phyloP scores from a whole-genome alignment of 2,888 invertebrate genomes.

The Euzophera pinguis region DNA sequence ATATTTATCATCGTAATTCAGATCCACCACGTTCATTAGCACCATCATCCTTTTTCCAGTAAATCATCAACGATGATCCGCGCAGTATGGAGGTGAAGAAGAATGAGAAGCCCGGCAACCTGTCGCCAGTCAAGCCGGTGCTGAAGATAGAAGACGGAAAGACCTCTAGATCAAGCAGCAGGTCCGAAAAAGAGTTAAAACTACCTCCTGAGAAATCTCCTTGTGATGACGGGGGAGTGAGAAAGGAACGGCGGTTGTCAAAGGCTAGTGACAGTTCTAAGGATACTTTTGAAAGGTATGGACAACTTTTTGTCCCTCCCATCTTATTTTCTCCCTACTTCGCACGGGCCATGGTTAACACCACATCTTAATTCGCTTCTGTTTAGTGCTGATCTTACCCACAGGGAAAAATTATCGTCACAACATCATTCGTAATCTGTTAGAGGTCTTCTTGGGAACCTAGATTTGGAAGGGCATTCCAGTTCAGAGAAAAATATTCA shows the following conservation, averaged over 20 bases:
- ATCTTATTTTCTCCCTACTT: no score
- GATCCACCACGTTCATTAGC: background rate
- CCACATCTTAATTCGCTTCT: no score
- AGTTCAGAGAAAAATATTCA: no score
- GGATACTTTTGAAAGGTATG: conserved; percentile 66
- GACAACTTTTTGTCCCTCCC: background rate
- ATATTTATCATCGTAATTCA: no score
- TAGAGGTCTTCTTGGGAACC: no score
- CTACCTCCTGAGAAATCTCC: conserved; percentile 65
- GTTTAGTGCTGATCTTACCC: no score
- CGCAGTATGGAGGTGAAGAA: conserved; percentile 73
- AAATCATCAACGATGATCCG: conserved; percentile 49
- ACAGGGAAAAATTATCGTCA: no score
- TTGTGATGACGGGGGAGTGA: conserved; percentile 45
- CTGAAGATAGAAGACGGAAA: conserved; percentile 52
- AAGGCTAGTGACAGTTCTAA: conserved; percentile 60
- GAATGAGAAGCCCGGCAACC: conserved; percentile 65
- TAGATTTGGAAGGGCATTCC: no score
- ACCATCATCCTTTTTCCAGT: conserved; percentile 28
- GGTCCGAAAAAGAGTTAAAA: conserved; percentile 58
- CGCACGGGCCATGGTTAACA: no score
- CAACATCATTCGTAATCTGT: no score
- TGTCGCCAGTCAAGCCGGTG: conserved; percentile 60
- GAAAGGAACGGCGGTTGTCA: conserved; percentile 51
- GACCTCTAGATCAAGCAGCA: conserved; percentile 57